A percentile compares a stretch with the other conserved stretches of the same genome.
Evolutionary conservation across 2,888 invertebrate species (phyloP).

Genomic region (Ormyrus thymus): DNA sequence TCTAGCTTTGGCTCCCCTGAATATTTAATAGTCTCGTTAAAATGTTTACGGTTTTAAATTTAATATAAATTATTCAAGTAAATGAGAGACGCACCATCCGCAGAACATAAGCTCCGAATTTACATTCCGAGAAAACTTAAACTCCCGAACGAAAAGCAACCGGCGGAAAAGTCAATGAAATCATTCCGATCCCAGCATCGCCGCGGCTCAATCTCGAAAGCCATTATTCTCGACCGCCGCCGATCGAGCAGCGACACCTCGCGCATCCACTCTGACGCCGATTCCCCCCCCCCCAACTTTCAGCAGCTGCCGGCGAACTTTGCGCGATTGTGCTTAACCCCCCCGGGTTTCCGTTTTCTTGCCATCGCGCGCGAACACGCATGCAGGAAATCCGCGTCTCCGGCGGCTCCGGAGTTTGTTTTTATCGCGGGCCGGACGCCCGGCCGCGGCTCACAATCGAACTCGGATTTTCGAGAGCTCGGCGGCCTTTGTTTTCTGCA

Average conservation of each 20-base stretch:
- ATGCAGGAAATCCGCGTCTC: slow-evolving; percentile 30
- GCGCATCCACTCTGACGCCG: too few species aligned
- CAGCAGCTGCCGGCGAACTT: slow-evolving; percentile 7
- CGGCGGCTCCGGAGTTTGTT: slow-evolving; percentile 26
- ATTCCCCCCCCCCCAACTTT: not conserved
- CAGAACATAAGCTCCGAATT: too few species aligned
- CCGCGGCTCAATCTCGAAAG: not conserved
- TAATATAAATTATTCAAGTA: too few species aligned
- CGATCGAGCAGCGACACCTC: not conserved
- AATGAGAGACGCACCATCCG: too few species aligned
- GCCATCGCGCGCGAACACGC: not conserved
- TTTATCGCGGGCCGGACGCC: slow-evolving; percentile 10
- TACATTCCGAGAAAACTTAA: too few species aligned
- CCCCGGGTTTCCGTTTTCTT: slow-evolving; percentile 33
- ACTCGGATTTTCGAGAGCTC: not conserved
- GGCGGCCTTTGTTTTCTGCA: slow-evolving; percentile 1
- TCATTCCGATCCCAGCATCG: too few species aligned
- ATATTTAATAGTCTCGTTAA: too few species aligned
- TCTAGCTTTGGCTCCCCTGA: too few species aligned
- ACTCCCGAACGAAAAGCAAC: too few species aligned
- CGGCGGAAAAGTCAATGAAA: too few species aligned
- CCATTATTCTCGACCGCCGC: slow-evolving; percentile 8
- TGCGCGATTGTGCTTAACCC: slow-evolving; percentile 34
- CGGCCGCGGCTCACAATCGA: not conserved
- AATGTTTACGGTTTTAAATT: too few species aligned